Evolutionary conservation across 2,888 invertebrate genomes (phyloP), one percentile per base, ranked within the genome.

Genomic region (Elysia crispata): DNA sequence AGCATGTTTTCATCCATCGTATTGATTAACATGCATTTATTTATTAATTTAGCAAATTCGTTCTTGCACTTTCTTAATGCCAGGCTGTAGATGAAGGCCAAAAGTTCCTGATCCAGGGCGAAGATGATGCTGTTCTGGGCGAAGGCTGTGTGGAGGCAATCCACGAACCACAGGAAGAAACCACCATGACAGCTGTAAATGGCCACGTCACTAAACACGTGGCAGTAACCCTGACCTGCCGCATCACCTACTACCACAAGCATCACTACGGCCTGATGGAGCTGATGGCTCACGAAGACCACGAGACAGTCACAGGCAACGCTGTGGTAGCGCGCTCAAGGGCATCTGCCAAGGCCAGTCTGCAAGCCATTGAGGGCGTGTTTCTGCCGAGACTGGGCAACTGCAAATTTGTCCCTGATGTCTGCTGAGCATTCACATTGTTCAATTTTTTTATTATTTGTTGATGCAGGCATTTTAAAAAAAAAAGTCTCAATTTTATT

Each of bases 41-140:
- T 11, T 41, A 41, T 41, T 41, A 41, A 41, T 11, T 3, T 41
- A 41, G 3, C 11, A 41, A 41, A 6, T 41, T 41, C 41, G n/a
- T 11, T 6, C 41, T 41, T 41, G 5, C 11, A 6, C 41, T 41
- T 41, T 41, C 41, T 41, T 3, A 3, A 41, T 28, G 33, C 25
- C 41, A 79, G 88, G 94, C 95, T 0, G 93, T 95, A 8, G 94
- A 94, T 20, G 92, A 94, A 78, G 95, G 95, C 25, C 95, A 95
- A 86, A 95, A 95, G 89, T 95, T 95, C 87, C 95, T 95, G n/a
- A 94, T 95, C 95, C 95, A 72, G 90, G 84, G 86, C 74, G 76
- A 82, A 0, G 69, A 82, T 3, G 77, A 69, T 6, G 83, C 76
- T 60, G 81, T 82, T 30, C 79, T 87, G 30, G 89, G 89, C 50